Evolutionary conservation across 2,113 vertebrate genomes (phyloP), one percentile per base, ranked within the genome.

Genomic region (Daboia siamensis): DNA sequence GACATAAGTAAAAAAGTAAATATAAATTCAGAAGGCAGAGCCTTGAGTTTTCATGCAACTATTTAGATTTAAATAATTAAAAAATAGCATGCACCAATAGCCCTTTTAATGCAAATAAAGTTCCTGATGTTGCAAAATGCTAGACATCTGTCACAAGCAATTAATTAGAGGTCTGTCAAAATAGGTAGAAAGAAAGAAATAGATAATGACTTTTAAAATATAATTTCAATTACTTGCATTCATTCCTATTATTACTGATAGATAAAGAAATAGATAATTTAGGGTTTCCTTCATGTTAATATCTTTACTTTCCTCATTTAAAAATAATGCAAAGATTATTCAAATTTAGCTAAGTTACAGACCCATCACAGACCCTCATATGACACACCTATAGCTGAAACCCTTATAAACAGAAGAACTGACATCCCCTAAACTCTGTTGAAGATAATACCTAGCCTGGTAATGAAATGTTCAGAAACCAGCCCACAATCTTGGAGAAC

Each of bases 131-230:
- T 92, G 9, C 88, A 86, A 94, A 24, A 89, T 0, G 0, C 91
- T 91, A 59, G 92, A 39, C 61, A 55, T 3, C 21, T 92, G 15
- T 21, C 54, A 95, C 61, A 94, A 54, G 48, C 5, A 24, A 4
- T 92, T 80, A 94, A 94, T 85, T 1, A 92, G n/a, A 93, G 93
- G 86, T 8, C 89, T 8, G 56, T 55, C 13, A 55, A 94, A 94
- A 89, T 85, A 92, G 55, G 23, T 80, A 80, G 33, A 74, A 74
- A 39, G 5, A 44, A 39, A 69, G 52, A 39, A 29, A 90, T 90
- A 93, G 12, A 26, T 86, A 94, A 52, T 89, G 93, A 2, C 1
- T 95, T 95, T 94, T 74, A 93, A 92, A 94, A 91, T 61, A 84
- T 9, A 39, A 52, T 88, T n/a, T 2, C 52, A 93, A 94, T 93